A percentile compares a stretch with the other conserved stretches of the same genome.
Evolutionary conservation across 1,140 invertebrate species (phyloP).

Genomic region (Atopsyche davidsoni): DNA sequence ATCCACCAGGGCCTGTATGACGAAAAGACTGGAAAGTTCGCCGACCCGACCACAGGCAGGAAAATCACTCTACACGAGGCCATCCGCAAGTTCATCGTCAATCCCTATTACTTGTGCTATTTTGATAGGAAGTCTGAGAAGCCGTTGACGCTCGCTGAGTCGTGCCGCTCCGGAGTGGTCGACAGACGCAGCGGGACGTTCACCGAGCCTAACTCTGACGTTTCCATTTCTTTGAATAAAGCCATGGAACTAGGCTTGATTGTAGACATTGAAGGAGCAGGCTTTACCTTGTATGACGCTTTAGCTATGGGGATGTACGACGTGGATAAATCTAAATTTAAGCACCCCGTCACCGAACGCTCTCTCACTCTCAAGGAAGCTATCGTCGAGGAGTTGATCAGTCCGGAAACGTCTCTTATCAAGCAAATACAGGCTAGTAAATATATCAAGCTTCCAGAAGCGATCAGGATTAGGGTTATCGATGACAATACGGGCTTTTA

Average conservation of each 20-base stretch:
- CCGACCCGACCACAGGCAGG: slow-evolving; percentile 67
- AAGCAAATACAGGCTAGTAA: slow-evolving; percentile 64
- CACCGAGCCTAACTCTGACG: slow-evolving; percentile 61
- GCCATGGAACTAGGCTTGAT: slow-evolving; percentile 73
- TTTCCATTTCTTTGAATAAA: slow-evolving; percentile 59
- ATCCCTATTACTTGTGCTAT: slow-evolving; percentile 73
- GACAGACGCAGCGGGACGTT: slow-evolving; percentile 75
- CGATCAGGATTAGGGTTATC: slow-evolving; percentile 66
- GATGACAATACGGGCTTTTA: slow-evolving; percentile 68
- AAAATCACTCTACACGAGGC: slow-evolving; percentile 79
- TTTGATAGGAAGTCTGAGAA: slow-evolving; percentile 66
- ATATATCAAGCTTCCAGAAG: slow-evolving; percentile 69
- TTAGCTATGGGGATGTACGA: slow-evolving; percentile 79
- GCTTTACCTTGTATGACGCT: slow-evolving; percentile 76
- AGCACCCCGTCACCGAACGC: slow-evolving; percentile 75
- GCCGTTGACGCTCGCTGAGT: slow-evolving; percentile 67
- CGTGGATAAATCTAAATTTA: slow-evolving; percentile 61
- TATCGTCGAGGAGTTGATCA: slow-evolving; percentile 72
- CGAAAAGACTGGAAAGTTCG: slow-evolving; percentile 72
- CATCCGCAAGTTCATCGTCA: slow-evolving; percentile 71
- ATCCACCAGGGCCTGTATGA: slow-evolving; percentile 83
- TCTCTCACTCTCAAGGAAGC: slow-evolving; percentile 74
- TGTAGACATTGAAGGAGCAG: slow-evolving; percentile 76
- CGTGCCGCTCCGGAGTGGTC: slow-evolving; percentile 75
- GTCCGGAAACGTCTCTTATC: slow-evolving; percentile 71